These are phyloP conservation scores for Poecilobothrus nobilitatus DNA, from an alignment of 2,888 invertebrate genomes.

Conservation along the genomic window DNA sequence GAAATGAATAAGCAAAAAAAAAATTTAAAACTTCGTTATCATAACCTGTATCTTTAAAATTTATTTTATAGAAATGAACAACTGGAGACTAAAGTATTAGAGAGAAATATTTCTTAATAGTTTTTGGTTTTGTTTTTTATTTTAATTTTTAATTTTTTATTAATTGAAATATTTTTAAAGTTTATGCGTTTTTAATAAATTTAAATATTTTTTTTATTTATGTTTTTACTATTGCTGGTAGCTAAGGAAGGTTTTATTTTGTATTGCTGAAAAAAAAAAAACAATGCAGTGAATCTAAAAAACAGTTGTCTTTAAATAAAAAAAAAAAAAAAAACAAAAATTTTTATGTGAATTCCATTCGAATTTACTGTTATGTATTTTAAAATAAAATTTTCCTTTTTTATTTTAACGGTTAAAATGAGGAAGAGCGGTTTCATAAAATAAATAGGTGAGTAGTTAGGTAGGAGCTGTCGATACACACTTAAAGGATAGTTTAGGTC, in stretches of 20 bases:
- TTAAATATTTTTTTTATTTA: too few relatives aligned
- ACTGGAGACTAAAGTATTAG: not conserved
- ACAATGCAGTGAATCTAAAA: not conserved
- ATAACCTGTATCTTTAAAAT: not conserved
- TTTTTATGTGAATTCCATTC: too few relatives aligned
- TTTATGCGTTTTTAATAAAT: not conserved
- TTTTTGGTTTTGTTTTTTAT: not conserved
- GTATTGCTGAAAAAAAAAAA: not conserved
- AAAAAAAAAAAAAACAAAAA: too few relatives aligned
- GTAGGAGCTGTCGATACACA: too few relatives aligned
- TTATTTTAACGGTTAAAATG: too few relatives aligned
- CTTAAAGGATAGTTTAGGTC: too few relatives aligned
- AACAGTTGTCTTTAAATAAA: not conserved
- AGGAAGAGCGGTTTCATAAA: too few relatives aligned
- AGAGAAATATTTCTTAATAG: not conserved
- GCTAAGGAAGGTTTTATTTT: not conserved
- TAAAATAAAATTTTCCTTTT: too few relatives aligned
- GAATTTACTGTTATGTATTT: too few relatives aligned
- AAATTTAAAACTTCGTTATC: not conserved
- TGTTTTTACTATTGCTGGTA: too few relatives aligned
- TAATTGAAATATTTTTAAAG: slow-evolving; percentile 1
- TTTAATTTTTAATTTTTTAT: not conserved
- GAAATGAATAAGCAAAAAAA: not conserved
- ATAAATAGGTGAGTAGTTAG: too few relatives aligned
- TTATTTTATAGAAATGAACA: not conserved